Evolutionary conservation across 2,888 invertebrate genomes (phyloP).

Genomic region (Drosophila mayaguana): DNA sequence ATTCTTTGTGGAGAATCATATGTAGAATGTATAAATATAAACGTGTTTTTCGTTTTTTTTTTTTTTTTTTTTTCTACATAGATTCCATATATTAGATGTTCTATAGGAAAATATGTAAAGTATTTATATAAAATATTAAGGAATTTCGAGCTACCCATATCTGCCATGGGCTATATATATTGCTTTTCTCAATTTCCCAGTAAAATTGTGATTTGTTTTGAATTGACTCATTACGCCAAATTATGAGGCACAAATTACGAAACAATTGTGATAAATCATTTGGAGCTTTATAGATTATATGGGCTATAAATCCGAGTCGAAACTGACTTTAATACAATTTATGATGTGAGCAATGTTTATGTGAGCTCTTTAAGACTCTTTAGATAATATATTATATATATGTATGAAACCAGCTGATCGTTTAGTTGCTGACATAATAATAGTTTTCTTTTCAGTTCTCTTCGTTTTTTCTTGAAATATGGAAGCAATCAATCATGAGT

Average conservation of each 20-base stretch:
- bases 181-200: background rate
- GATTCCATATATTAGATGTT: background rate
- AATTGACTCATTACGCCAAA: background rate
- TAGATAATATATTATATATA: background rate
- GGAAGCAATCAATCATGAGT: constrained; percentile 49
- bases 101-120: background rate
- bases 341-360: background rate
- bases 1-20: background rate
- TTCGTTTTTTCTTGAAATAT: background rate
- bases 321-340: background rate
- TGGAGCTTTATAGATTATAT: background rate
- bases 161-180: background rate
- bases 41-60: background rate
- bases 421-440: constrained; percentile 4
- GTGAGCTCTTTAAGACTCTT: background rate
- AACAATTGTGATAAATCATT: constrained; percentile 7
- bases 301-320: background rate
- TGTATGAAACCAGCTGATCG: background rate
- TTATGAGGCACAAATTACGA: background rate
- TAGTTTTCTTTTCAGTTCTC: background rate
- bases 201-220: constrained; percentile 2
- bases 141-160: background rate
- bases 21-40: background rate
- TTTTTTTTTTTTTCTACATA: background rate
- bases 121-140: background rate